phyloP scores from a whole-genome alignment of 2,888 invertebrate genomes.

The Cinara cedri region DNA sequence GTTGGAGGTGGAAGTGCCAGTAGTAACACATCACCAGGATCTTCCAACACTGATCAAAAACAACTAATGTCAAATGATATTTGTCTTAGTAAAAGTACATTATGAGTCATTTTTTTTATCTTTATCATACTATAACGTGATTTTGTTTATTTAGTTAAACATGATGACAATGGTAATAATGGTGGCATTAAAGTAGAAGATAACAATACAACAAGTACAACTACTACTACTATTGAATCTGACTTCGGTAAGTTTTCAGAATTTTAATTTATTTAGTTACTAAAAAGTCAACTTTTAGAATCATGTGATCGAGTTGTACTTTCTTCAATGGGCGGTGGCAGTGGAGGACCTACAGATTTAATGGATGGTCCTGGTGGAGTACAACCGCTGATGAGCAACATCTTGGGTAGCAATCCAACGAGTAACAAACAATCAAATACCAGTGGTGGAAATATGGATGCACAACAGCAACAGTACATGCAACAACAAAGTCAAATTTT shows the following conservation, averaged over 20 bases:
- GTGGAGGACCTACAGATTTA: constrained; percentile 57
- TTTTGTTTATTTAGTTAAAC: constrained; percentile 41
- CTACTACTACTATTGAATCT: constrained; percentile 14
- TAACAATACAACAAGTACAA: constrained; percentile 30
- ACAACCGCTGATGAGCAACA: constrained; percentile 78
- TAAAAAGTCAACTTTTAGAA: constrained; percentile 25
- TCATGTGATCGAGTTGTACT: constrained; percentile 44
- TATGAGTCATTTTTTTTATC: not conserved
- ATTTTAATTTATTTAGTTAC: not conserved
- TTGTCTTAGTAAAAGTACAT: constrained; percentile 40
- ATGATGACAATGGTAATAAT: constrained; percentile 31
- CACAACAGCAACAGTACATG: constrained; percentile 72
- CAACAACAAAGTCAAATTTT: constrained; percentile 98
- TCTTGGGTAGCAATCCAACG: constrained; percentile 61
- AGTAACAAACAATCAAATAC: constrained; percentile 73
- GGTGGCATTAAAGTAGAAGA: constrained; percentile 49
- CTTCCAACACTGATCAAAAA: constrained; percentile 37
- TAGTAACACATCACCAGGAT: constrained; percentile 41
- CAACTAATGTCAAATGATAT: constrained; percentile 44
- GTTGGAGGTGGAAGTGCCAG: constrained; percentile 22
- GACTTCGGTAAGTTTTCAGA: constrained; percentile 33
- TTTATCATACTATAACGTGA: not conserved
- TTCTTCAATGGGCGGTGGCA: constrained; percentile 58
- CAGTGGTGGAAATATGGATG: constrained; percentile 74
- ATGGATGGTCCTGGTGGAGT: constrained; percentile 61